phyloP scores from a whole-genome alignment of 2,888 invertebrate species.

The Cinara cedri region DNA sequence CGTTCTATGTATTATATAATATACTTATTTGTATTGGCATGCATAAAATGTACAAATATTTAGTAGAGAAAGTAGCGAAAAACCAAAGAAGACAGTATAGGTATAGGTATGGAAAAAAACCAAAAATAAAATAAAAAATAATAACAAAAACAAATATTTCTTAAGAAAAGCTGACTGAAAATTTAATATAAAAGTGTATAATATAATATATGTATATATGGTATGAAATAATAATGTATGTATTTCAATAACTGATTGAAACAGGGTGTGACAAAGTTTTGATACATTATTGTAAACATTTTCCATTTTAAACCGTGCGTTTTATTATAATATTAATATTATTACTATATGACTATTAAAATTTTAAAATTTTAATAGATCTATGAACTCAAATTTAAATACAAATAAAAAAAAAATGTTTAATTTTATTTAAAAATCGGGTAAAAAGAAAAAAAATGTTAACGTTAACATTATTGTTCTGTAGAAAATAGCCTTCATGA shows the following conservation, averaged over 20 bases:
- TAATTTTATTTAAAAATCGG: no score
- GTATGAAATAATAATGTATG: constrained; percentile 28
- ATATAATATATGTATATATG: no score
- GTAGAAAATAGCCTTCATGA: no score
- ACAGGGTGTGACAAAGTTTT: constrained; percentile 45
- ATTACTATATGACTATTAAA: background rate
- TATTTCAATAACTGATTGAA: constrained; percentile 31
- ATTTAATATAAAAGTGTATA: constrained; percentile 23
- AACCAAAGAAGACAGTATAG: constrained; percentile 24
- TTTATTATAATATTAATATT: background rate
- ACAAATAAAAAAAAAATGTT: no score
- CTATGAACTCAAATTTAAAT: no score
- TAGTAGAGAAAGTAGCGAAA: constrained; percentile 39
- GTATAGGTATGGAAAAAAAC: no score
- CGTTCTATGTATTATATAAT: constrained; percentile 8
- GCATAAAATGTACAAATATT: constrained; percentile 36
- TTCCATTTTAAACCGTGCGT: background rate
- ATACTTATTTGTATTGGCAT: constrained; percentile 49
- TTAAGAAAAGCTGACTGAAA: constrained; percentile 38
- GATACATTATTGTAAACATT: background rate
- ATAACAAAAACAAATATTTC: constrained; percentile 8
- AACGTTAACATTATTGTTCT: no score
- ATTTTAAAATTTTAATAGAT: background rate
- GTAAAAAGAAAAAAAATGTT: no score
- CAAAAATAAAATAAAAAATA: no score